Evolutionary conservation across 2,113 vertebrate species (phyloP), one percentile per base, ranked within the genome.

Genomic region (Nothocercus nigrocapillus): DNA sequence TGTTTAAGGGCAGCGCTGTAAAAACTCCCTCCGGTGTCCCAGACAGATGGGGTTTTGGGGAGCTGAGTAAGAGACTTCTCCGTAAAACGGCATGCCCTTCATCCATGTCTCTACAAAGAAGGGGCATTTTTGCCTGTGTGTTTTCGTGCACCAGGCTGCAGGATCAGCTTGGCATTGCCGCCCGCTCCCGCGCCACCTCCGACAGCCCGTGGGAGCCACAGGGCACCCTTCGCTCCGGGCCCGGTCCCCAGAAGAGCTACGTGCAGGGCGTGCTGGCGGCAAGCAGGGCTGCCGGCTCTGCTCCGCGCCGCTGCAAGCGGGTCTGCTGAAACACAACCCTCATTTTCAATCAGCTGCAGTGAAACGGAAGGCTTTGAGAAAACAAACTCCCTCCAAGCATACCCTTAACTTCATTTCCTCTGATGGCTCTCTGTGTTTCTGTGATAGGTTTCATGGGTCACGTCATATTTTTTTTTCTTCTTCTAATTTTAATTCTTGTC

Each of bases 381-480:
- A 96, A 93, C 79, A 97, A 89, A 92, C 92, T 92, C 92, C 81
- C 54, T 90, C 73, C 79, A 84, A 88, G 91, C 44, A 63, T 28
- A 94, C 88, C 78, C 85, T 80, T 95, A 91, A 88, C 92, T 96
- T 96, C 83, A 89, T 97, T 97, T 97, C 95, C 94, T 94, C 85
- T 81, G 45, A 63, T 94, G 85, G 73, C 70, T 47, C 80, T 86
- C 77, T 62, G 88, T 90, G 61, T 81, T 88, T 96, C 88, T 89
- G 59, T 56, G 51, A 63, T 86, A 81, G 45, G 54, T 94, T 96
- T 96, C 94, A 88, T 72, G 92, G 86, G 75, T 94, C 95, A 94
- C 74, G 94, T 91, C 73, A 38, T 51, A 8, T 76, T 72, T 51
- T 79, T 40, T 28, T 5, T 73, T 67, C n/a, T 62, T 67, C 78